These are phyloP conservation scores for Himalopsyche phryganea DNA, from an alignment of 1,140 invertebrate species.

Conservation along the genomic window DNA sequence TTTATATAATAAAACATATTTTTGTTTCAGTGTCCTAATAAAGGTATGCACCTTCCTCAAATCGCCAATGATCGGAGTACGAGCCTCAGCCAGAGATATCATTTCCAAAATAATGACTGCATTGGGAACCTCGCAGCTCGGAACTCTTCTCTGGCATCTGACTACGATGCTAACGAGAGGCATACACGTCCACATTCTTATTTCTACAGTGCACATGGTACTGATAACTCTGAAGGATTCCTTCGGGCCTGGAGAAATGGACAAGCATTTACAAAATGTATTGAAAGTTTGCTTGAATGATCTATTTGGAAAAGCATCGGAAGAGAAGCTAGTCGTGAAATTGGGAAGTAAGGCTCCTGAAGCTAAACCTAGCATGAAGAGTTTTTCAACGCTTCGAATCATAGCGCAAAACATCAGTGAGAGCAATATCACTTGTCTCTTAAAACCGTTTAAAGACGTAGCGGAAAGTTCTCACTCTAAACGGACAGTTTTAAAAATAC, in stretches of 20 bases:
- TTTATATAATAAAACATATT: too few relatives aligned
- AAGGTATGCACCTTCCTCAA: conserved; percentile 87
- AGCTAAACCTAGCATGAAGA: conserved; percentile 78
- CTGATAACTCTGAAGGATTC: conserved; percentile 65
- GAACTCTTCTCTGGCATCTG: conserved; percentile 76
- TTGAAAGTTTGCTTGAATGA: conserved; percentile 84
- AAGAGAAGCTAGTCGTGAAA: conserved; percentile 88
- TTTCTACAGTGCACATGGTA: conserved; percentile 83
- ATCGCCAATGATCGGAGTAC: conserved; percentile 83
- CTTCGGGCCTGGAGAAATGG: conserved; percentile 71
- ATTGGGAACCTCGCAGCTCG: conserved; percentile 79
- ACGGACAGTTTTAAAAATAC: conserved; percentile 75
- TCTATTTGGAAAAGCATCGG: conserved; percentile 80
- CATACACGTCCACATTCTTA: conserved; percentile 91
- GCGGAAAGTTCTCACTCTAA: conserved; percentile 73
- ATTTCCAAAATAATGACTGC: conserved; percentile 84
- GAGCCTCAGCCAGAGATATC: conserved; percentile 81
- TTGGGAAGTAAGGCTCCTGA: conserved; percentile 77
- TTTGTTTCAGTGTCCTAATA: conserved; percentile 73
- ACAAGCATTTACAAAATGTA: conserved; percentile 72
- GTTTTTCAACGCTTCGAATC: conserved; percentile 81
- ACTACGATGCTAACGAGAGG: conserved; percentile 78
- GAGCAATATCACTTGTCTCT: conserved; percentile 68
- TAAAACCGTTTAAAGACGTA: conserved; percentile 81
- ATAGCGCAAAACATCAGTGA: conserved; percentile 76